Evolutionary conservation across 2,888 invertebrate species (phyloP).

Genomic region (Amphipyra tragopoginis): DNA sequence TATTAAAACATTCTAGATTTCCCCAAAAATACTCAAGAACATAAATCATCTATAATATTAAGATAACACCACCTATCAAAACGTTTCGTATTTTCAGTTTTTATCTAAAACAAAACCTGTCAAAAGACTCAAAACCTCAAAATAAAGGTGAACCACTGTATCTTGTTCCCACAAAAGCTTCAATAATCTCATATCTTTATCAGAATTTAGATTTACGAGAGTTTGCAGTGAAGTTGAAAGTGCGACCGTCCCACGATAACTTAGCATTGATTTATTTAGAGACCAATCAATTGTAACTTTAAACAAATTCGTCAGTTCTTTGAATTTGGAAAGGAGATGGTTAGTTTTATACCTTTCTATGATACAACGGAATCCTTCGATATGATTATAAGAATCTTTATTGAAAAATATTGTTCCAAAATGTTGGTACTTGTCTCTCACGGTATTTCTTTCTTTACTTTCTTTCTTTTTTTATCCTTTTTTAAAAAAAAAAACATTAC

Average conservation of each 20-base stretch:
- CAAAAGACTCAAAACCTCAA: slow-evolving; percentile 18
- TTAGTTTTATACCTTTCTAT: background rate
- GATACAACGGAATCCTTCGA: background rate
- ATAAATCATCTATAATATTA: background rate
- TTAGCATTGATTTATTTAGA: slow-evolving; percentile 44
- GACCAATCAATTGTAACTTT: slow-evolving; percentile 8
- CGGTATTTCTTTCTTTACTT: too few species aligned
- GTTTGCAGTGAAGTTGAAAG: slow-evolving; percentile 42
- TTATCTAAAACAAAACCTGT: slow-evolving; percentile 5
- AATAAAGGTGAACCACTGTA: slow-evolving; percentile 3
- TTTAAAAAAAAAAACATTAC: too few species aligned
- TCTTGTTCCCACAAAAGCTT: slow-evolving; percentile 15
- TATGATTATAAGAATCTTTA: background rate
- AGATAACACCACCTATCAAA: slow-evolving; percentile 20
- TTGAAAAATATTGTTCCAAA: too few species aligned
- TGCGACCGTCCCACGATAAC: slow-evolving; percentile 48
- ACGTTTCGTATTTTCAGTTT: background rate
- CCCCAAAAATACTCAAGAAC: too few species aligned
- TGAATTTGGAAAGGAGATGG: background rate
- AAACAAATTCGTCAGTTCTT: slow-evolving; percentile 9
- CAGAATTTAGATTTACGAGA: slow-evolving; percentile 66
- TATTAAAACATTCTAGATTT: too few species aligned
- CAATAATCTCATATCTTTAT: slow-evolving; percentile 58
- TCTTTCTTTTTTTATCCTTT: too few species aligned
- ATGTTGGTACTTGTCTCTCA: too few species aligned